Evolutionary conservation across 2,888 invertebrate species (phyloP).

Genomic region (Ceramica pisi): DNA sequence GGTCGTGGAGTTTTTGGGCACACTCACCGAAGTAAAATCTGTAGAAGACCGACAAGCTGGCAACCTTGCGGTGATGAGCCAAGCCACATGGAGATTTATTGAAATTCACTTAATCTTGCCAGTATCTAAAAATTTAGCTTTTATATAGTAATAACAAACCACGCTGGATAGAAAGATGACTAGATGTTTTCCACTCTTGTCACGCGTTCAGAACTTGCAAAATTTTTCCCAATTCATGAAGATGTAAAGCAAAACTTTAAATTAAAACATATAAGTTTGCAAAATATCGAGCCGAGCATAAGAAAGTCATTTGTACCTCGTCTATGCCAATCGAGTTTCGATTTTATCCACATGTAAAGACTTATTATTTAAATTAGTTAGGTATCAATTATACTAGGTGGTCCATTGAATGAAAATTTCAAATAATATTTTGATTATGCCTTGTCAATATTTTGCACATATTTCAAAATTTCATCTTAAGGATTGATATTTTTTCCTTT

Average conservation of each 20-base stretch:
- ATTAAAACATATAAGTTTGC: conserved; percentile 38
- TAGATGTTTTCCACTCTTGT: background rate
- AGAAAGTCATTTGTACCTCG: conserved; percentile 31
- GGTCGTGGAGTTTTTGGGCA: no score
- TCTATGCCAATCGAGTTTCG: conserved; percentile 27
- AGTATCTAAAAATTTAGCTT: no score
- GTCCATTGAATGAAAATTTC: background rate
- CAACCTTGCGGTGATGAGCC: no score
- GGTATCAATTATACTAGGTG: background rate
- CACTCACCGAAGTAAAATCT: no score
- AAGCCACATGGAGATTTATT: background rate
- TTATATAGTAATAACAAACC: background rate
- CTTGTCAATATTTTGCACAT: background rate
- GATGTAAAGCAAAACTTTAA: conserved; percentile 38
- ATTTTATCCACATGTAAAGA: conserved; percentile 19
- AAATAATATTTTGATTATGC: background rate
- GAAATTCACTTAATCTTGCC: background rate
- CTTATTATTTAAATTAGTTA: background rate
- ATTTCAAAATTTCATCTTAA: background rate
- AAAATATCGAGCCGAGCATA: conserved; percentile 1
- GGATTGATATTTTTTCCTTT: background rate
- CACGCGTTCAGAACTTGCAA: background rate
- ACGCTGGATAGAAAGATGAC: background rate
- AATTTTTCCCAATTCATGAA: background rate
- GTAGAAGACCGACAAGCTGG: no score